Evolutionary conservation across 2,797 vertebrate species (phyloP).

Genomic region (Scarus forsteni): DNA sequence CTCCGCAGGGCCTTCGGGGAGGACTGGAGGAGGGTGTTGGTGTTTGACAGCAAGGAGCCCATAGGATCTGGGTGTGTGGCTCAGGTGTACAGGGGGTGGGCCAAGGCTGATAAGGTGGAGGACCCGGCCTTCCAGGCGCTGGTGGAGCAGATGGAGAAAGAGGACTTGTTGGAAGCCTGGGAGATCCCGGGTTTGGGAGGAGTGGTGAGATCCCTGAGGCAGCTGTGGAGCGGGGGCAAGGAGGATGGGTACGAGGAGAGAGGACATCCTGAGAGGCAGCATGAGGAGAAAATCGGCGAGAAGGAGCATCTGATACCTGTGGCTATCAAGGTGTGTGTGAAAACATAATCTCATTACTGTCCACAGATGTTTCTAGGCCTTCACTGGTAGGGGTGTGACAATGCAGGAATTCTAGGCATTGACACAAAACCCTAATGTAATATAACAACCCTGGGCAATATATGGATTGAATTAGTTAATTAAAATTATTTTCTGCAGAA

Average conservation of each 20-base stretch:
- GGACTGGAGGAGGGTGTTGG: constrained; percentile 84
- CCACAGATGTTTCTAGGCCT: not conserved
- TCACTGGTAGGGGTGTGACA: not conserved
- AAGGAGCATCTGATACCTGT: constrained; percentile 85
- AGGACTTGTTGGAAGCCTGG: constrained; percentile 86
- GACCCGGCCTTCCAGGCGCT: constrained; percentile 75
- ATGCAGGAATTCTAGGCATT: too few species aligned
- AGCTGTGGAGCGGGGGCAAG: constrained; percentile 50
- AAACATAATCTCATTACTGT: not conserved
- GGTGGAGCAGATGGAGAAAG: constrained; percentile 64
- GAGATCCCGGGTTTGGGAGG: constrained; percentile 82
- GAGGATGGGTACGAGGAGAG: constrained; percentile 48
- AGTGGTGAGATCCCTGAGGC: constrained; percentile 65
- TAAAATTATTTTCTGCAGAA: too few species aligned
- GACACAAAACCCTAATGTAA: too few species aligned
- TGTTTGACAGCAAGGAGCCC: constrained; percentile 88
- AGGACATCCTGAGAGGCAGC: constrained; percentile 7
- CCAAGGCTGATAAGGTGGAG: constrained; percentile 77
- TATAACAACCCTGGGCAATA: too few species aligned
- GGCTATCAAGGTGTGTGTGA: constrained; percentile 90
- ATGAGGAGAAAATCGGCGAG: constrained; percentile 29
- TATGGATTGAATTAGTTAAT: too few species aligned
- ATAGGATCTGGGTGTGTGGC: constrained; percentile 95
- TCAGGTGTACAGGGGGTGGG: constrained; percentile 93
- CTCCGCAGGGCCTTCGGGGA: constrained; percentile 90